phyloP scores from a whole-genome alignment of 2,888 invertebrate species.

The Eupithecia subumbrata region DNA sequence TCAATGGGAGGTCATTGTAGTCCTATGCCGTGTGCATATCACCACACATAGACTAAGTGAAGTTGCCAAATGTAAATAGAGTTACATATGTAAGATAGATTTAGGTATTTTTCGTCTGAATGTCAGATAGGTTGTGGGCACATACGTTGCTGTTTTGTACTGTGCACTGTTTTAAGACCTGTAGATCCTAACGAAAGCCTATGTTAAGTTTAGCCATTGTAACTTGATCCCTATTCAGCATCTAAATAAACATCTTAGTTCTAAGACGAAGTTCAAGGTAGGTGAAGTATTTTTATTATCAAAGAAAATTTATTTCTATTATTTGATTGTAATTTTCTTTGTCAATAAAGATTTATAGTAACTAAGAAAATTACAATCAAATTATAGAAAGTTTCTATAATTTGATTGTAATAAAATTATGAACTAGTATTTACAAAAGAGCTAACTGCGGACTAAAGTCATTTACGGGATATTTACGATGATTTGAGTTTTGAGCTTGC shows the following conservation, averaged over 20 bases:
- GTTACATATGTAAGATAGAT: conserved; percentile 48
- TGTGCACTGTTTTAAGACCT: conserved; percentile 27
- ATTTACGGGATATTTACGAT: no score
- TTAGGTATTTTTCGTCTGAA: conserved; percentile 59
- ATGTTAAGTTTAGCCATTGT: neutral
- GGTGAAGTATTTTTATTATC: no score
- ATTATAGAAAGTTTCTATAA: no score
- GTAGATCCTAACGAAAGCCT: conserved; percentile 7
- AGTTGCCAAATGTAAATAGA: conserved; percentile 82
- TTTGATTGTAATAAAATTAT: no score
- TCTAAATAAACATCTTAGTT: neutral
- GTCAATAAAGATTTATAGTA: no score
- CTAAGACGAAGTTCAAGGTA: neutral
- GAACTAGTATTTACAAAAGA: no score
- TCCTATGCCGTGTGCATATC: conserved; percentile 78
- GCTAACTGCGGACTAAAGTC: no score
- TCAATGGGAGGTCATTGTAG: conserved; percentile 70
- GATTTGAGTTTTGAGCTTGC: no score
- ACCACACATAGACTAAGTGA: conserved; percentile 77
- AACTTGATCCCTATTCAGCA: neutral
- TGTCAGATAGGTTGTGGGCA: conserved; percentile 68
- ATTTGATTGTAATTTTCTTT: no score
- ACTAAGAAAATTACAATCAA: no score
- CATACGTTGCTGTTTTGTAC: conserved; percentile 41
- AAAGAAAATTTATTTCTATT: no score